Percentiles rank a stretch among this genome's conserved stretches.
phyloP scores from a whole-genome alignment of 2,797 vertebrate species.

The Cuniculus paca region DNA sequence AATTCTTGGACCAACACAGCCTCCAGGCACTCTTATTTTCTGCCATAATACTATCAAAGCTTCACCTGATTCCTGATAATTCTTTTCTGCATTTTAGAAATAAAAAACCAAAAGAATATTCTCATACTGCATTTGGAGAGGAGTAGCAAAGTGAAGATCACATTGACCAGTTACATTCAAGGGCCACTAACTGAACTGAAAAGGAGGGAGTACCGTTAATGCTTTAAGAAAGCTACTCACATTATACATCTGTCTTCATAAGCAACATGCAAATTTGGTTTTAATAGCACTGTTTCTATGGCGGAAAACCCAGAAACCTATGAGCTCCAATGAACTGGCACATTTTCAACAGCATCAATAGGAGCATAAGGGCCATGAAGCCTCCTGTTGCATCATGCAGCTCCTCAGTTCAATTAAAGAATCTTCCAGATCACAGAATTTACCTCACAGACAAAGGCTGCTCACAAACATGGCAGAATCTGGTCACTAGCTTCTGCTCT shows the following conservation, averaged over 20 bases:
- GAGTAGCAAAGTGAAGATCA: neutral
- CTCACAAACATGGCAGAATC: neutral
- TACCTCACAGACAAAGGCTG: neutral
- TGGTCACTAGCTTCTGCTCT: neutral
- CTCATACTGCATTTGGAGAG: neutral
- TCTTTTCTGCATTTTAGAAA: constrained; percentile 1
- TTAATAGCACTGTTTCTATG: neutral
- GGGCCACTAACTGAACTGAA: neutral
- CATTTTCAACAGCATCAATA: constrained; percentile 32
- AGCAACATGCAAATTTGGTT: neutral
- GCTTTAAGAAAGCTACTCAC: constrained; percentile 4
- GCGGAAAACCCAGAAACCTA: neutral
- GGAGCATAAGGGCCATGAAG: neutral
- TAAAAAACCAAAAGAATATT: neutral
- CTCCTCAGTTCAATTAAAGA: neutral
- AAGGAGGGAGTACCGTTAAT: neutral
- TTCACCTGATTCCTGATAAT: neutral
- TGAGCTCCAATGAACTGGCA: constrained; percentile 1
- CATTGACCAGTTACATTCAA: neutral
- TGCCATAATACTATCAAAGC: neutral
- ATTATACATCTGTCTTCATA: neutral
- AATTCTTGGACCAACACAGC: neutral
- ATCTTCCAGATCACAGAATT: neutral
- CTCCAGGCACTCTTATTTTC: neutral
- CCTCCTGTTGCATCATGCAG: neutral